Conservation (phyloP, 2,888 invertebrate species). For the Caenorhabditis sinica region DNA sequence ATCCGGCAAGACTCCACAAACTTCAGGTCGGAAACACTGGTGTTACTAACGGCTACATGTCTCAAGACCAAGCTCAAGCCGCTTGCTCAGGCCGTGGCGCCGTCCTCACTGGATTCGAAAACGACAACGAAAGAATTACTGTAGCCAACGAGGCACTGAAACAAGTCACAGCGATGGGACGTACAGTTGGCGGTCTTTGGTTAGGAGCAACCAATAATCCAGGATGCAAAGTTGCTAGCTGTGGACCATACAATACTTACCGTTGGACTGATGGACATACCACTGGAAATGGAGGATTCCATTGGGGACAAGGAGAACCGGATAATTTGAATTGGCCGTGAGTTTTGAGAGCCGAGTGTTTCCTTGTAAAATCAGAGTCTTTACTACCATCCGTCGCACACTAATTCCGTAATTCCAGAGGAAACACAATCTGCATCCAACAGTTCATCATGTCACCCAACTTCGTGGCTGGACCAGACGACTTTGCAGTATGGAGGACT, state of each 20-base stretch:
- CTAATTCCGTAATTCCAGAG: no score
- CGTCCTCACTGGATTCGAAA: constrained; percentile 15
- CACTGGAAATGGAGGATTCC: constrained; percentile 2
- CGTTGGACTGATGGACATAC: constrained; percentile 25
- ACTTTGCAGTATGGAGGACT: background rate
- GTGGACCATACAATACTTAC: constrained; percentile 7
- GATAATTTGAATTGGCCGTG: constrained; percentile 6
- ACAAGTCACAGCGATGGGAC: background rate
- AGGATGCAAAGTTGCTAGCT: constrained; percentile 4
- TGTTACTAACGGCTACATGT: background rate
- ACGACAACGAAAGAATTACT: constrained; percentile 5
- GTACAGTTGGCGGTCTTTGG: background rate
- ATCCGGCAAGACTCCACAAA: no score
- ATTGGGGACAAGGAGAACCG: constrained; percentile 19
- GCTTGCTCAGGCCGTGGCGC: background rate
- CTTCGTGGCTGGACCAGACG: background rate
- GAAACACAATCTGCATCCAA: background rate
- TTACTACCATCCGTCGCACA: no score
- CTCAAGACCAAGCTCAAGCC: background rate
- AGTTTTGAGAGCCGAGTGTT: background rate
- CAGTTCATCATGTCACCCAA: background rate
- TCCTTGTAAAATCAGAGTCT: no score
- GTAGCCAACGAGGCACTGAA: constrained; percentile 4
- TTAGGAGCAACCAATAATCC: constrained; percentile 17
- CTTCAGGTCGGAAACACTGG: background rate